phyloP scores from a whole-genome alignment of 2,113 vertebrate genomes.

The Gila orcuttii region DNA sequence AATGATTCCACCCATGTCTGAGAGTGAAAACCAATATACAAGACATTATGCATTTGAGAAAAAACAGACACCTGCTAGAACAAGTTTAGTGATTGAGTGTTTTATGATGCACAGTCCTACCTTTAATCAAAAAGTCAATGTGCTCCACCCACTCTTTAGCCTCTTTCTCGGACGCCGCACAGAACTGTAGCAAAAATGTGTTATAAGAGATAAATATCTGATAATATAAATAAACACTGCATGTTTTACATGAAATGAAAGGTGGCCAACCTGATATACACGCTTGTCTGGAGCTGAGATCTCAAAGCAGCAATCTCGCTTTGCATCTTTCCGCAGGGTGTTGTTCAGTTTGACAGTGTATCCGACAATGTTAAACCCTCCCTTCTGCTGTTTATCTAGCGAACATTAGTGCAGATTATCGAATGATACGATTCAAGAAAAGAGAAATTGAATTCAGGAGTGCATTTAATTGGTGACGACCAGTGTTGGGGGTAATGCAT shows the following conservation, averaged over 20 bases:
- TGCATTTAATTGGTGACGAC: neutral
- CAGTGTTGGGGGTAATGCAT: too few species aligned
- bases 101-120: constrained; percentile 69
- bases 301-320: constrained; percentile 98
- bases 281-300: constrained; percentile 93
- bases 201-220: neutral
- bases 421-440: neutral
- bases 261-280: constrained; percentile 86
- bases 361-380: constrained; percentile 91
- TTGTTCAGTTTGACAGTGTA: constrained; percentile 90
- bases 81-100: neutral
- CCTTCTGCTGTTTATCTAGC: constrained; percentile 98
- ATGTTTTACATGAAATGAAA: neutral
- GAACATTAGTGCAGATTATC: constrained; percentile 37
- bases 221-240: neutral
- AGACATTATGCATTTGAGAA: neutral
- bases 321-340: constrained; percentile 89
- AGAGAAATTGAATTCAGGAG: neutral
- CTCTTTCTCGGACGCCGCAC: constrained; percentile 88
- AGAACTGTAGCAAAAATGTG: constrained; percentile 74
- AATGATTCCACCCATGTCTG: constrained; percentile 72
- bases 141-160: constrained; percentile 95
- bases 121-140: constrained; percentile 89
- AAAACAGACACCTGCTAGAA: neutral
- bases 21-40: neutral